phyloP scores from a whole-genome alignment of 2,113 vertebrate genomes.

The Dicaeum eximium region DNA sequence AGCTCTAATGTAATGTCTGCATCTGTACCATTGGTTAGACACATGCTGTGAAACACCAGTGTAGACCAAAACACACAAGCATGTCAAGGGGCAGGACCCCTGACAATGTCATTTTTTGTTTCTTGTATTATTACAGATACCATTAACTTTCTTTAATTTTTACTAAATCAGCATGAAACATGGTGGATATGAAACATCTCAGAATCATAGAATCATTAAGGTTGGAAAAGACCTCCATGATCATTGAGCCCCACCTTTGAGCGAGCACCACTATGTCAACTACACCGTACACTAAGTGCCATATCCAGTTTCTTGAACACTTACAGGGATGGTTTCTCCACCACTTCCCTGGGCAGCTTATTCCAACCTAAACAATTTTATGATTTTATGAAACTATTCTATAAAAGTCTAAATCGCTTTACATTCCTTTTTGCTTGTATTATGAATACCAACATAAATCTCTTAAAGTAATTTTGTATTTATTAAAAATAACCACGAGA shows the following conservation, averaged over 20 bases:
- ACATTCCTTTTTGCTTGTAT: background rate
- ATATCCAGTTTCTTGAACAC: background rate
- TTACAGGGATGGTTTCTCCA: background rate
- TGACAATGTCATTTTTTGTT: background rate
- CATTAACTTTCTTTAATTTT: background rate
- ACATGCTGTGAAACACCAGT: background rate
- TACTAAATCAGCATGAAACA: background rate
- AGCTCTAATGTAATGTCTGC: background rate
- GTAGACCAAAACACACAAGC: background rate
- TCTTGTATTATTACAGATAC: background rate
- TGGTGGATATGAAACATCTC: background rate
- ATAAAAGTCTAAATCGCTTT: background rate
- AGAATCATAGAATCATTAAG: background rate
- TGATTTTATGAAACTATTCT: background rate
- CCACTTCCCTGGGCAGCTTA: background rate
- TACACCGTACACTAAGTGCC: background rate
- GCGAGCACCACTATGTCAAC: fast-evolving
- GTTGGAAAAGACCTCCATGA: background rate
- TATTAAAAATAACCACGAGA: background rate
- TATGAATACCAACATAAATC: background rate
- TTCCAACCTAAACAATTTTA: background rate
- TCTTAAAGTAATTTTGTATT: background rate
- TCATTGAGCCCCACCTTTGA: background rate
- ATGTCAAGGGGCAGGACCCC: background rate
- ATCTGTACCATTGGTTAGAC: background rate